Conservation (phyloP, 2,797 vertebrate species). For the Cirrhinus molitorella region DNA sequence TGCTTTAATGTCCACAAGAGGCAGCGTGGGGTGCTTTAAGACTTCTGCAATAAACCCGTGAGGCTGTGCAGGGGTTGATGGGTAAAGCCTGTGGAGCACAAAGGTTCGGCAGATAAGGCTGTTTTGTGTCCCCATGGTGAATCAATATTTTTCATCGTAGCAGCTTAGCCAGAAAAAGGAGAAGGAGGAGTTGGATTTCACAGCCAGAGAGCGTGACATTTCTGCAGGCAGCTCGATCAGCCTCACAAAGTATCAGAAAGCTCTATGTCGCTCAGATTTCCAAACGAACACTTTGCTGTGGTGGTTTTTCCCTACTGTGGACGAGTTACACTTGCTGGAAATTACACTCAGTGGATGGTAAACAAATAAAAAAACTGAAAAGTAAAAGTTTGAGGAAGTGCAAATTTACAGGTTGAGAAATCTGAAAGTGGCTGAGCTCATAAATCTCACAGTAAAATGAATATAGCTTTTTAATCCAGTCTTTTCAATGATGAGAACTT, state of each 20-base stretch:
- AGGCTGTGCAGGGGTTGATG: slow-evolving; percentile 38
- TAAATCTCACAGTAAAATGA: background rate
- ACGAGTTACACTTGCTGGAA: slow-evolving; percentile 13
- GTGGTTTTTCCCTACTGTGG: slow-evolving; percentile 6
- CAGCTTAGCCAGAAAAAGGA: slow-evolving; percentile 61
- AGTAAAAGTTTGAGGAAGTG: background rate
- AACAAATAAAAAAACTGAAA: slow-evolving; percentile 8
- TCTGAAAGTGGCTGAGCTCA: background rate
- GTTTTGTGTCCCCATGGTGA: slow-evolving; percentile 49
- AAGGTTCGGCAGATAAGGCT: slow-evolving; percentile 60
- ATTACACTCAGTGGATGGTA: background rate
- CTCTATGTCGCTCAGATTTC: slow-evolving; percentile 29
- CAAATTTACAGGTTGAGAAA: background rate
- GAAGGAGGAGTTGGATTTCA: slow-evolving; percentile 63
- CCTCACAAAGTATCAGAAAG: slow-evolving; percentile 44
- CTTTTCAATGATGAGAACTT: background rate
- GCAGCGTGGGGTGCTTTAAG: slow-evolving; percentile 26
- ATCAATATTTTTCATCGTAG: slow-evolving; percentile 64
- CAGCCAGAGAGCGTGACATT: slow-evolving; percentile 53
- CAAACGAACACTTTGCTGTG: slow-evolving; percentile 18
- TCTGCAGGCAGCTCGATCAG: slow-evolving; percentile 43
- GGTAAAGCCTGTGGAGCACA: slow-evolving; percentile 53
- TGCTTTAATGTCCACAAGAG: slow-evolving; percentile 42
- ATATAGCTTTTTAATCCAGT: background rate
- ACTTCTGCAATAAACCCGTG: slow-evolving; percentile 15